These are phyloP conservation scores for Belonocnema kinseyi DNA, from an alignment of 1,140 invertebrate genomes.

Conservation along the genomic window DNA sequence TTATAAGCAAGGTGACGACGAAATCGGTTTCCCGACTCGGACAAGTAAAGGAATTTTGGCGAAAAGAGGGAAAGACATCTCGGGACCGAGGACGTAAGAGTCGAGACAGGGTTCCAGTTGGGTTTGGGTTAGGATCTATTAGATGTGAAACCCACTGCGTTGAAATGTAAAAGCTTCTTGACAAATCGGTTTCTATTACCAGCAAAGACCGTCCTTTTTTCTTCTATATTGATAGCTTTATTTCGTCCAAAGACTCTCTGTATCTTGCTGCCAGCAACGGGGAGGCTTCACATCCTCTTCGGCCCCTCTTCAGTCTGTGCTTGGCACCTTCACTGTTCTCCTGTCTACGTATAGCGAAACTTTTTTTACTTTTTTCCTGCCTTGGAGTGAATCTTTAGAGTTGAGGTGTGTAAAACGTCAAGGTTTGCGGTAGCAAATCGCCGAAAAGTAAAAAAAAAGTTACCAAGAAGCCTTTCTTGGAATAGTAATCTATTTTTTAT, in stretches of 20 bases:
- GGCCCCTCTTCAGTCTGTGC: neutral
- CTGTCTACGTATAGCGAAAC: neutral
- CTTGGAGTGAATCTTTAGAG: neutral
- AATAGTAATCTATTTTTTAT: too few relatives aligned
- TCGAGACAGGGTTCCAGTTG: conserved; percentile 59
- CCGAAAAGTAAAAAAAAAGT: too few relatives aligned
- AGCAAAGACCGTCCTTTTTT: conserved; percentile 47
- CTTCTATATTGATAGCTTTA: conserved; percentile 69
- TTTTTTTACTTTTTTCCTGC: neutral
- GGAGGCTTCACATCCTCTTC: conserved; percentile 35
- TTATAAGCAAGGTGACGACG: conserved; percentile 60
- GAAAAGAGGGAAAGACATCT: conserved; percentile 35
- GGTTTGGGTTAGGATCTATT: conserved; percentile 56
- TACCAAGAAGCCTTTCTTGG: too few relatives aligned
- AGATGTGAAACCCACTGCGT: conserved; percentile 65
- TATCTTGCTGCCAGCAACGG: conserved; percentile 22
- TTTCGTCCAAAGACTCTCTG: conserved; percentile 57
- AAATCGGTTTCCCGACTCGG: conserved; percentile 43
- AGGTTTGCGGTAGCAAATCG: too few relatives aligned
- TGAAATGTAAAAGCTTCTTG: conserved; percentile 74
- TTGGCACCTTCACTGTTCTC: conserved; percentile 8
- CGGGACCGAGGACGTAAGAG: conserved; percentile 34
- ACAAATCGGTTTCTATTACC: conserved; percentile 76
- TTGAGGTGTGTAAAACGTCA: neutral
- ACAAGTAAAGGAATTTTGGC: conserved; percentile 27